Evolutionary conservation across 35 echinoderm and acorn worm genomes (phyloP), one percentile per base, ranked within the genome.

Genomic region (Acanthaster planci): DNA sequence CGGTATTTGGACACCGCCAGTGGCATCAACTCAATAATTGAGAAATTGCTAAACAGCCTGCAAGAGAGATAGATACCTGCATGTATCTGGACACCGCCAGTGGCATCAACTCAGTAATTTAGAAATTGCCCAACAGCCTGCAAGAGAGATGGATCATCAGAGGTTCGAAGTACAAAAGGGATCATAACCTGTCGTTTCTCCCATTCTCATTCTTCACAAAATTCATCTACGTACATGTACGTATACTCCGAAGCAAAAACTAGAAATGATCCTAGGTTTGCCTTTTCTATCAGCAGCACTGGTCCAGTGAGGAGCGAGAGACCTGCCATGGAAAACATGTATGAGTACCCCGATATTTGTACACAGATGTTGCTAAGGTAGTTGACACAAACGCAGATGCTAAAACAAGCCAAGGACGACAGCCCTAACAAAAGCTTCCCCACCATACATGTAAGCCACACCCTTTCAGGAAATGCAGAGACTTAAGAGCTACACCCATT

Each of bases 61-160:
- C 88, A 85, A 52, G 88, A 90, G 18, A 79, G 68, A 9, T 90
- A 81, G 81, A 84, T 79, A n/a, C n/a, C n/a, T n/a, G n/a, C n/a
- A n/a, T n/a, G n/a, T n/a, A 75, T 77, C 31, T 90, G 80, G 87
- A 90, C 80, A 90, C 87, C 37, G 15, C 82, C 10, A 0, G 60
- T 35, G 87, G 87, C 29, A 60, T 90, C 35, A 84, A 77, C 55
- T 67, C 68, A 9, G 55, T 54, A 21, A 80, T 90, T 23, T 57
- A 84, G 39, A 90, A 90, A 50, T 77, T 90, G 40, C 88, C 88
- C 53, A 76, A 84, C 51, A 40, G 1, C 51, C 37, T 90, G n/a
- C 88, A 85, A 52, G 88, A 90, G 18, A 79, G 68, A 9, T 90
- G 88, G 81, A 84, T 79, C 35, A 26, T 32, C 6, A 59, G 32